A percentile compares a stretch with the other conserved stretches of the same genome.
phyloP scores from a whole-genome alignment of 2,797 vertebrate genomes.

The Epinephelus coioides region DNA sequence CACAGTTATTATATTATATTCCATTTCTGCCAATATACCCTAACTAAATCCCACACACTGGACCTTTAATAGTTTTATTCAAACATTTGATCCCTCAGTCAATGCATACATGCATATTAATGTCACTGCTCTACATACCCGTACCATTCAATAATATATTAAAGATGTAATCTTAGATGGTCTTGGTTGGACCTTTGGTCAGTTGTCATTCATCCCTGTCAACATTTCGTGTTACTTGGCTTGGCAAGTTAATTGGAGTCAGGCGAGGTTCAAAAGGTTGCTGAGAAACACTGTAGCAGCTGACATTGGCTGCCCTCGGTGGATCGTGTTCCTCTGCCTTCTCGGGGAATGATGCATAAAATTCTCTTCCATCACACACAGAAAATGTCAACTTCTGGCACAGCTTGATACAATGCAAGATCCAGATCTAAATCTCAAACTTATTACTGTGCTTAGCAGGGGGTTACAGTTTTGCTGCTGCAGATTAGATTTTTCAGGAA shows the following conservation, averaged over 20 bases:
- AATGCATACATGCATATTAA: neutral
- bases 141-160: constrained; percentile 24
- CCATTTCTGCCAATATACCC: too few species aligned
- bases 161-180: constrained; percentile 23
- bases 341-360: constrained; percentile 4
- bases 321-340: constrained; percentile 11
- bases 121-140: neutral
- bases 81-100: neutral
- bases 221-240: constrained; percentile 42
- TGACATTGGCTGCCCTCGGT: constrained; percentile 14
- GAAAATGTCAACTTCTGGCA: constrained; percentile 37
- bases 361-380: constrained; percentile 33
- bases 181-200: constrained; percentile 24
- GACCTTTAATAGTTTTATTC: neutral
- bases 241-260: constrained; percentile 61
- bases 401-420: constrained; percentile 12
- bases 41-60: too few species aligned
- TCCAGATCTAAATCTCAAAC: constrained; percentile 10
- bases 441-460: neutral
- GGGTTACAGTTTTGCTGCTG: neutral
- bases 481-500: constrained; percentile 1
- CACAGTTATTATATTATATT: too few species aligned
- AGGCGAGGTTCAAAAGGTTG: constrained; percentile 33
- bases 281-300: constrained; percentile 28
- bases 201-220: constrained; percentile 54